These are phyloP conservation scores for Cichlasoma orientale DNA, from an alignment of 2,797 vertebrate genomes.

Conservation along the genomic window DNA sequence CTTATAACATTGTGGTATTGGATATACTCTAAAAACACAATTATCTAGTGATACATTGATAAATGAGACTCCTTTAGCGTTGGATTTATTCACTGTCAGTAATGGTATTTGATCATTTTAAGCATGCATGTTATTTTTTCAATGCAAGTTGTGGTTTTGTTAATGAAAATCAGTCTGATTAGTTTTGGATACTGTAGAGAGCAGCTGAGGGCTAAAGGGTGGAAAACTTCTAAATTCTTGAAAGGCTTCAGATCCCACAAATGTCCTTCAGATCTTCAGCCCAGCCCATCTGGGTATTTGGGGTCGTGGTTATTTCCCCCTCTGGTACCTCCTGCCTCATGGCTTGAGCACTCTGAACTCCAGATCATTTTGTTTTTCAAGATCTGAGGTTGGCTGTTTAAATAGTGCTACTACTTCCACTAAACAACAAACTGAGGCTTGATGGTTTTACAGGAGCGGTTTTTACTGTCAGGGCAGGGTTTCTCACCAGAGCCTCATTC, in stretches of 20 bases:
- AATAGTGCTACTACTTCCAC: constrained; percentile 18
- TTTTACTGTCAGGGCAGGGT: constrained; percentile 31
- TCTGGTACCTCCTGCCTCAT: constrained; percentile 1
- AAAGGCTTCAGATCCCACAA: constrained; percentile 47
- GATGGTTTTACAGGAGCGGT: constrained; percentile 35
- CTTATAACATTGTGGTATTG: background rate
- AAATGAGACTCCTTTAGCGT: background rate
- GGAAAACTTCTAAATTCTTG: constrained; percentile 51
- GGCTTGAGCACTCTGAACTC: constrained; percentile 33
- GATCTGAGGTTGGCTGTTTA: constrained; percentile 26
- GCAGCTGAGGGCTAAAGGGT: constrained; percentile 4
- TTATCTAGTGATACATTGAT: background rate
- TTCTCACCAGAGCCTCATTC: constrained; percentile 38
- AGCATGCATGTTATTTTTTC: background rate
- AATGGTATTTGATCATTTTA: background rate
- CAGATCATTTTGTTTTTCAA: constrained; percentile 41
- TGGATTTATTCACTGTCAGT: background rate
- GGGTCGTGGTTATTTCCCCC: constrained; percentile 30
- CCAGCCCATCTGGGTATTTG: constrained; percentile 28
- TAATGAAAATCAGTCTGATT: background rate
- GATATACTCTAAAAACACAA: background rate
- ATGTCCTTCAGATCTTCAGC: constrained; percentile 25
- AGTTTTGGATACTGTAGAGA: constrained; percentile 1
- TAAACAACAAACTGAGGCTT: constrained; percentile 46
- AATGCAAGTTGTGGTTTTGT: background rate